Conservation (phyloP, 2,113 vertebrate genomes). For the Atrichornis clamosus region DNA sequence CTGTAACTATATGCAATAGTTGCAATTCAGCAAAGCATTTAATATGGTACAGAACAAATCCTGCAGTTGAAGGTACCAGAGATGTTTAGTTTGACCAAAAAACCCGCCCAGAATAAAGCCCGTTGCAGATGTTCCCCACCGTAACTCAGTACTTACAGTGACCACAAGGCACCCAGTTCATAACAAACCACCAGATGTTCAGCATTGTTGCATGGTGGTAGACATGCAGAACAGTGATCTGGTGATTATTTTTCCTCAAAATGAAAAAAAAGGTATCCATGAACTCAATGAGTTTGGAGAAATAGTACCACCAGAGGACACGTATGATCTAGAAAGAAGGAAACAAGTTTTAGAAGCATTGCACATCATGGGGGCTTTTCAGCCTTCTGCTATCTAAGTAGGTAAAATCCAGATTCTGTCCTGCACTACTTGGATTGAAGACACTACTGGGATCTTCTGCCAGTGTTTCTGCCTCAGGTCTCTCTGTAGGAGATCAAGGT, state of each 20-base stretch:
- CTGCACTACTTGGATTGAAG: neutral
- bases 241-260: conserved; percentile 93
- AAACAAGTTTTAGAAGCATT: neutral
- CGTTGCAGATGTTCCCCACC: neutral
- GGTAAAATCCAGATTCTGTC: neutral
- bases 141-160: conserved; percentile 85
- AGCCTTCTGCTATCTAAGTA: neutral
- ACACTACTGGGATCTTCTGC: neutral
- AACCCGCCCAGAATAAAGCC: neutral
- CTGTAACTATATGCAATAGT: neutral
- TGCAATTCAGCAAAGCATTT: neutral
- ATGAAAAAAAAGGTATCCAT: conserved; percentile 99
- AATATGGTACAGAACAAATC: neutral
- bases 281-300: conserved; percentile 97
- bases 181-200: conserved; percentile 99
- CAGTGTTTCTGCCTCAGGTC: neutral
- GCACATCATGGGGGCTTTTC: neutral
- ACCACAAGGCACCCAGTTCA: conserved; percentile 98
- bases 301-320: conserved; percentile 99
- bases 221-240: conserved; percentile 94
- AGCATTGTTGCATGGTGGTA: conserved; percentile 93
- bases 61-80: neutral
- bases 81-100: neutral
- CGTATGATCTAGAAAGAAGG: conserved; percentile 78
- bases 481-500: neutral